phyloP scores from a whole-genome alignment of 2,797 vertebrate species.

The Lerista edwardsae region DNA sequence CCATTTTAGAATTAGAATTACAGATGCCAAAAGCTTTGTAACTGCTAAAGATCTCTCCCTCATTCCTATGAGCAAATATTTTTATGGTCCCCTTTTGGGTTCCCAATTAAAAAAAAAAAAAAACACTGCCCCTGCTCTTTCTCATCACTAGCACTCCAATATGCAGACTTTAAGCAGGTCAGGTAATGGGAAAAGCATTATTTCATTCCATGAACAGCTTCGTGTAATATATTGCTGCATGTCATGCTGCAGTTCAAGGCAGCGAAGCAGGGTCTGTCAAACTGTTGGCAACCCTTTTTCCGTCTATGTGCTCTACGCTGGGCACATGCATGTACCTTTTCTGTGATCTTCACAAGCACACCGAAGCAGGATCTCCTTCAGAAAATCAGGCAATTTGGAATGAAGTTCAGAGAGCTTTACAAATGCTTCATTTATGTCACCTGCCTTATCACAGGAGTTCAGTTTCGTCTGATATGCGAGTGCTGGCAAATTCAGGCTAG shows the following conservation, averaged over 20 bases:
- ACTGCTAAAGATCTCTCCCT: neutral
- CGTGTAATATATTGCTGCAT: neutral
- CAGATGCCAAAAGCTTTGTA: neutral
- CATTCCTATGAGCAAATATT: neutral
- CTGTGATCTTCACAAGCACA: slow-evolving; percentile 44
- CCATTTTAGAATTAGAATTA: neutral
- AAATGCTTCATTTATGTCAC: slow-evolving; percentile 44
- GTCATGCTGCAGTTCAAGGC: neutral
- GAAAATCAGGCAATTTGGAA: slow-evolving; percentile 52
- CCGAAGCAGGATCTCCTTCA: slow-evolving; percentile 47
- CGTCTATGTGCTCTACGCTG: neutral
- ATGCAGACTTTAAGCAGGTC: neutral
- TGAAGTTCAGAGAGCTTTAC: slow-evolving; percentile 56
- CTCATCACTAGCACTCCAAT: neutral
- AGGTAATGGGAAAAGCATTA: neutral
- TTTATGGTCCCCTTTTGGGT: neutral
- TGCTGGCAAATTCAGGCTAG: neutral
- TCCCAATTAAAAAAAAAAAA: neutral
- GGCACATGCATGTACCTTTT: slow-evolving; percentile 9
- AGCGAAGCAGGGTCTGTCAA: neutral
- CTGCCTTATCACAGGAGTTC: slow-evolving; percentile 10
- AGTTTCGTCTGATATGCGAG: neutral
- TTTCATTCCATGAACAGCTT: neutral
- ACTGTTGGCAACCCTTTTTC: neutral
- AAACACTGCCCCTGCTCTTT: neutral